Percentiles rank a stretch among this genome's conserved stretches.
These are phyloP conservation scores for Lucinisca nassula DNA, from an alignment of 2,888 invertebrate genomes.

Conservation along the genomic window DNA sequence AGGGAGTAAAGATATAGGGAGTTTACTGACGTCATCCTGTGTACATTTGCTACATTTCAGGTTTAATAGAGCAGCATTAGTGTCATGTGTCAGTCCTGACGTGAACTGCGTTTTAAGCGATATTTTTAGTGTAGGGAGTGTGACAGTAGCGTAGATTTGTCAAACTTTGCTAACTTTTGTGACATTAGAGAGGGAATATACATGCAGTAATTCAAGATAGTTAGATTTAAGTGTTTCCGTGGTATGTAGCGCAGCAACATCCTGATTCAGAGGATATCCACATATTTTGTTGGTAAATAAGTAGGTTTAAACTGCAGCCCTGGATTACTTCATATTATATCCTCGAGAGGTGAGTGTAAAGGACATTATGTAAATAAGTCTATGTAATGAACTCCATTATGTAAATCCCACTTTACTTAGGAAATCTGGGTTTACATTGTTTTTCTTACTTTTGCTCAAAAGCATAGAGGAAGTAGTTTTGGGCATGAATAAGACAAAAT, in stretches of 20 bases:
- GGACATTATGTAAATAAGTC: no score
- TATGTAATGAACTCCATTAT: no score
- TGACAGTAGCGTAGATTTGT: background rate
- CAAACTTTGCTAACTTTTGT: background rate
- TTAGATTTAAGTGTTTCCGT: slow-evolving; percentile 14
- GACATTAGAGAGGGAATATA: background rate
- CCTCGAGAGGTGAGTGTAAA: background rate
- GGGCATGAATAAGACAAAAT: no score
- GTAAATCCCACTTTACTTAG: no score
- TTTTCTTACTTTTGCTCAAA: no score
- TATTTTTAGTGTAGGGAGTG: background rate
- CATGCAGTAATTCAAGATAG: slow-evolving; percentile 5
- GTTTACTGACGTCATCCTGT: background rate
- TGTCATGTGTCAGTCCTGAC: slow-evolving; percentile 2
- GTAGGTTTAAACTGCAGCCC: background rate
- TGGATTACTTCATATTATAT: slow-evolving; percentile 5
- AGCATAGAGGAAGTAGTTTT: no score
- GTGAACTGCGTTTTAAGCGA: slow-evolving; percentile 9
- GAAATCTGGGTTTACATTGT: no score
- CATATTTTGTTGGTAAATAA: background rate
- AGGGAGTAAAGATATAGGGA: slow-evolving; percentile 11
- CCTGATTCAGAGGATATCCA: slow-evolving; percentile 3
- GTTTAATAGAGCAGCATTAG: slow-evolving; percentile 4
- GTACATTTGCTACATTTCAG: background rate
- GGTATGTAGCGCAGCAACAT: background rate